Evolutionary conservation across 2,797 vertebrate species (phyloP).

Genomic region (Propithecus perrieri): DNA sequence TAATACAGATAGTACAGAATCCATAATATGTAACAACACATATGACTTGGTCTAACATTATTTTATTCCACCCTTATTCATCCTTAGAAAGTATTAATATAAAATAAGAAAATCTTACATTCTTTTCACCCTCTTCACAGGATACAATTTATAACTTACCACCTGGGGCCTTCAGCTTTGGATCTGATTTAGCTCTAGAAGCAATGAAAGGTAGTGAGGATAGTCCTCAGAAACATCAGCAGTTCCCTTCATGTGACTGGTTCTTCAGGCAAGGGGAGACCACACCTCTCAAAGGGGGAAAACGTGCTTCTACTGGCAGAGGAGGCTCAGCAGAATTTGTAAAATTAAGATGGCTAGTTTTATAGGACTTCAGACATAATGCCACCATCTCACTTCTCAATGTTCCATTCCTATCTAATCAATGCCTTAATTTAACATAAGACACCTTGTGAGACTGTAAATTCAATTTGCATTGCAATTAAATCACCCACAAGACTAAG

Average conservation of each 20-base stretch:
- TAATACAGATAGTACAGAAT: not conserved
- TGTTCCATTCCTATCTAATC: not conserved
- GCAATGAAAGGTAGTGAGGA: not conserved
- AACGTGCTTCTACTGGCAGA: not conserved
- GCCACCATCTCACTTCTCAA: not conserved
- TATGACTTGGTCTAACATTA: not conserved
- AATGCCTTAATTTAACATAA: not conserved
- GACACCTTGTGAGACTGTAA: not conserved
- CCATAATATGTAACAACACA: not conserved
- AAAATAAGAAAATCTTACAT: not conserved
- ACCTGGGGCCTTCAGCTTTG: not conserved
- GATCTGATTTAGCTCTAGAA: not conserved
- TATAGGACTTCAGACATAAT: not conserved
- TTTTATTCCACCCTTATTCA: not conserved
- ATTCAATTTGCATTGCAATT: not conserved
- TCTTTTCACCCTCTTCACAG: not conserved
- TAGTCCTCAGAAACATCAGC: not conserved
- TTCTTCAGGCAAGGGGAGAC: not conserved
- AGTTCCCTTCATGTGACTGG: not conserved
- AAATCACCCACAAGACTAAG: not conserved
- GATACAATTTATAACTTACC: not conserved
- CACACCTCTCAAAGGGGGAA: not conserved
- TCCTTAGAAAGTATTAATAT: not conserved
- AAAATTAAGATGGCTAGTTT: not conserved
- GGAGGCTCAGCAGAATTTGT: not conserved